Percentiles rank a stretch among this genome's conserved stretches.
These are phyloP conservation scores for Bothrops jararaca DNA, from an alignment of 2,113 vertebrate genomes.

Conservation along the genomic window DNA sequence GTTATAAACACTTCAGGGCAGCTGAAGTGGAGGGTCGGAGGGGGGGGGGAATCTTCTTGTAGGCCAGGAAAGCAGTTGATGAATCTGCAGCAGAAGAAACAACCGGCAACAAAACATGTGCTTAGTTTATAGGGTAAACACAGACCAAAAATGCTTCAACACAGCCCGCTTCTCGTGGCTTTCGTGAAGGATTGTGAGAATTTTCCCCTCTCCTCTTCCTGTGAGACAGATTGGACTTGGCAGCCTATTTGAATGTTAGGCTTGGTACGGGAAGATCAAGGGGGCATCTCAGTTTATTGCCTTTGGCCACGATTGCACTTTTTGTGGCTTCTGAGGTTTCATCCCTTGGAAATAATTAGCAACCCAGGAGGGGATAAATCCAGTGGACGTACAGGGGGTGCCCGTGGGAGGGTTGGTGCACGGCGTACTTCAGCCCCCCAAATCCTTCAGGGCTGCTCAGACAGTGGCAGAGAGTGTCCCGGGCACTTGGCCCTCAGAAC, in stretches of 20 bases:
- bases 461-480: background rate
- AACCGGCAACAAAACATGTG: background rate
- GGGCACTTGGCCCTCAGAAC: background rate
- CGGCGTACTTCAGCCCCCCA: too few species aligned
- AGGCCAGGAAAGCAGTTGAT: background rate
- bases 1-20: constrained; percentile 33
- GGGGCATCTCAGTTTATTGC: background rate
- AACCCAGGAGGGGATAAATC: too few species aligned
- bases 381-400: too few species aligned
- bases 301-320: background rate
- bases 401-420: too few species aligned
- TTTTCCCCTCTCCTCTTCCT: background rate
- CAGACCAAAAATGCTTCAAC: background rate
- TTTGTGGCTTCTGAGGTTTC: background rate
- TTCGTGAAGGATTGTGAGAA: background rate
- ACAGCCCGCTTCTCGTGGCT: fast-evolving
- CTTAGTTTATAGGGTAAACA: background rate
- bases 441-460: too few species aligned
- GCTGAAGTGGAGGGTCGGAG: background rate
- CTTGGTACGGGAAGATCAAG: background rate
- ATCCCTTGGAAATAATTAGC: background rate
- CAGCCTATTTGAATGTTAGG: background rate
- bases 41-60: background rate
- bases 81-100: background rate
- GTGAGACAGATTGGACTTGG: background rate